phyloP scores from a whole-genome alignment of 2,888 invertebrate species.

The Pocota personata region DNA sequence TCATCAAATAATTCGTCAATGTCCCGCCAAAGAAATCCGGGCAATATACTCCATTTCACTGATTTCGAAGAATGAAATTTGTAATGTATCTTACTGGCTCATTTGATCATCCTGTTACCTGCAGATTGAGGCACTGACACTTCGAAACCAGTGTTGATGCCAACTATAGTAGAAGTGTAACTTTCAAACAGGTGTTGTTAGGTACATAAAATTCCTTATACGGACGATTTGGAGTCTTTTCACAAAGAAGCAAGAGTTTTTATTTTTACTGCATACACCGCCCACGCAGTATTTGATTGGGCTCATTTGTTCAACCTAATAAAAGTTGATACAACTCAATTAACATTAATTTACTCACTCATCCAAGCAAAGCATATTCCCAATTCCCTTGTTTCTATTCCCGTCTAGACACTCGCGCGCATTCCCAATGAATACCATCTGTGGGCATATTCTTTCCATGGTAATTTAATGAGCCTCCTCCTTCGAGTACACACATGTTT shows the following conservation, averaged over 20 bases:
- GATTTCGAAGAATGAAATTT: too few species aligned
- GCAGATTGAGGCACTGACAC: too few species aligned
- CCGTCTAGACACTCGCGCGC: slow-evolving; percentile 49
- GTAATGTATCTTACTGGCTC: too few species aligned
- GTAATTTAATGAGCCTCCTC: slow-evolving; percentile 28
- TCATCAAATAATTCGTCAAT: too few species aligned
- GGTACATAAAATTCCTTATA: too few species aligned
- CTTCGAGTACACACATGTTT: slow-evolving; percentile 5
- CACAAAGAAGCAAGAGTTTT: background rate
- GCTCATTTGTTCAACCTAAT: slow-evolving; percentile 45
- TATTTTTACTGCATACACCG: background rate
- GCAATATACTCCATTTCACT: too few species aligned
- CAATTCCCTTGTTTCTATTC: slow-evolving; percentile 1
- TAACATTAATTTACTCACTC: slow-evolving; percentile 47
- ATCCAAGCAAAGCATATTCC: background rate
- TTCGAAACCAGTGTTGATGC: too few species aligned
- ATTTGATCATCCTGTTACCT: too few species aligned
- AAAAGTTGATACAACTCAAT: slow-evolving; percentile 54
- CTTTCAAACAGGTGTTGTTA: background rate
- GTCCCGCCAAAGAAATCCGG: too few species aligned
- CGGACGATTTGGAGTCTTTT: background rate
- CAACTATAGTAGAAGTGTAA: background rate
- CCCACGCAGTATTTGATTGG: slow-evolving; percentile 11
- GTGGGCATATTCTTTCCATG: slow-evolving; percentile 29
- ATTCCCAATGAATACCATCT: slow-evolving; percentile 30